phyloP scores from a whole-genome alignment of 1,140 invertebrate genomes.

The Ceratina australensis region DNA sequence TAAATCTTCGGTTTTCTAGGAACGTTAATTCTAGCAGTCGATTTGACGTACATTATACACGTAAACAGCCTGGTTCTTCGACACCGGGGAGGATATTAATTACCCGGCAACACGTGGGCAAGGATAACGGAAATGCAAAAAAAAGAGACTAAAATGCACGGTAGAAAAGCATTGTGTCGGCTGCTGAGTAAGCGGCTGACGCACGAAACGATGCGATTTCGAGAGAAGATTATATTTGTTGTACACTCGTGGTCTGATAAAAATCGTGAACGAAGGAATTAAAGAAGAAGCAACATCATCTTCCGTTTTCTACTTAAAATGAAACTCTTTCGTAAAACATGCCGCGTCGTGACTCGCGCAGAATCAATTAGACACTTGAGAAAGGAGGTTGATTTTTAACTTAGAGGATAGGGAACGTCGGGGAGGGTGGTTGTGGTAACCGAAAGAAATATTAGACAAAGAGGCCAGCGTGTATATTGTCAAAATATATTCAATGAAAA shows the following conservation, averaged over 20 bases:
- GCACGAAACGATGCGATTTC: conserved; percentile 45
- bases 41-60: background rate
- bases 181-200: conserved; percentile 21
- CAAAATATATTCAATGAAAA: conserved; percentile 76
- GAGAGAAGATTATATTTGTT: conserved; percentile 45
- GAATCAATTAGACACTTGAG: too few relatives aligned
- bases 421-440: background rate
- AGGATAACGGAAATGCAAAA: conserved; percentile 28
- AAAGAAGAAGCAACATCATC: background rate
- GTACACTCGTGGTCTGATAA: conserved; percentile 39
- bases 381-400: background rate
- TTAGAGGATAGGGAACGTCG: background rate
- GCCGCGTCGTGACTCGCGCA: too few relatives aligned
- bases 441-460: conserved; percentile 35
- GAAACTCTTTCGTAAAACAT: too few relatives aligned
- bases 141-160: background rate
- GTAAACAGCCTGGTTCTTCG: background rate
- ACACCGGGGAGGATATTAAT: background rate
- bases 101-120: background rate
- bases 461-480: conserved; percentile 63
- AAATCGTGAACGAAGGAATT: conserved; percentile 5
- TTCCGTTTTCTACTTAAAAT: too few relatives aligned
- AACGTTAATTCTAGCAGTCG: background rate
- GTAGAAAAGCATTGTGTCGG: conserved; percentile 28
- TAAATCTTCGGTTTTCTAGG: background rate